Evolutionary conservation across 2,113 vertebrate genomes (phyloP).

Genomic region (Natator depressus): DNA sequence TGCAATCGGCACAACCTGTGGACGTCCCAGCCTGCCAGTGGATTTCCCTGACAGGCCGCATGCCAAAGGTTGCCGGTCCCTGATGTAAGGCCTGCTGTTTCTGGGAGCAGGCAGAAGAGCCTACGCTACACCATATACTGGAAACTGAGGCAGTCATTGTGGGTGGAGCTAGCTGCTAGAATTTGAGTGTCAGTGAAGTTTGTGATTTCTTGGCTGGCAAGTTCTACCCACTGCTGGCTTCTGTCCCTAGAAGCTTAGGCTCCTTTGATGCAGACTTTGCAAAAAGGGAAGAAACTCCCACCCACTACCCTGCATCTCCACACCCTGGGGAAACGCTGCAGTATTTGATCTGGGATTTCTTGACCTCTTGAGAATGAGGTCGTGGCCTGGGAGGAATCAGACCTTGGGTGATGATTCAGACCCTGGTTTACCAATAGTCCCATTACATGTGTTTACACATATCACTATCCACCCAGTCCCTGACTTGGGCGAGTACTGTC

Average conservation of each 20-base stretch:
- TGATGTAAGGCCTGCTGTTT: too few relatives aligned
- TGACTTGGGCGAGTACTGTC: too few relatives aligned
- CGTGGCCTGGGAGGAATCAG: not conserved
- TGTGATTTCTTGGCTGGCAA: not conserved
- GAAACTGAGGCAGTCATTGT: not conserved
- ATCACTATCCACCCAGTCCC: too few relatives aligned
- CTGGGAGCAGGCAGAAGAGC: too few relatives aligned
- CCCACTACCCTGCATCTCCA: not conserved
- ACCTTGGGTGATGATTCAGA: not conserved
- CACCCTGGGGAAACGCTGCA: constrained; percentile 1
- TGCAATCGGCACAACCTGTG: too few relatives aligned
- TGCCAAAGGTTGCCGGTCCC: too few relatives aligned
- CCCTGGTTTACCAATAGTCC: not conserved
- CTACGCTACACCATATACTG: not conserved
- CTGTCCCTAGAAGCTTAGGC: not conserved
- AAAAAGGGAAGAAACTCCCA: not conserved
- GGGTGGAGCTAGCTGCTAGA: not conserved
- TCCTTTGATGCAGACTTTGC: constrained; percentile 7
- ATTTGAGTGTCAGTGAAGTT: not conserved
- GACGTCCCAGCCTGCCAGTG: too few relatives aligned
- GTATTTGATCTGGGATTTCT: constrained; percentile 13
- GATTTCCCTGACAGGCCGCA: too few relatives aligned
- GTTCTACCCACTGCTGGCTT: not conserved
- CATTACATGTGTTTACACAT: not conserved
- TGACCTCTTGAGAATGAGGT: constrained; percentile 24